phyloP scores from a whole-genome alignment of 1,140 invertebrate genomes.

The Brachionus manjavacas region DNA sequence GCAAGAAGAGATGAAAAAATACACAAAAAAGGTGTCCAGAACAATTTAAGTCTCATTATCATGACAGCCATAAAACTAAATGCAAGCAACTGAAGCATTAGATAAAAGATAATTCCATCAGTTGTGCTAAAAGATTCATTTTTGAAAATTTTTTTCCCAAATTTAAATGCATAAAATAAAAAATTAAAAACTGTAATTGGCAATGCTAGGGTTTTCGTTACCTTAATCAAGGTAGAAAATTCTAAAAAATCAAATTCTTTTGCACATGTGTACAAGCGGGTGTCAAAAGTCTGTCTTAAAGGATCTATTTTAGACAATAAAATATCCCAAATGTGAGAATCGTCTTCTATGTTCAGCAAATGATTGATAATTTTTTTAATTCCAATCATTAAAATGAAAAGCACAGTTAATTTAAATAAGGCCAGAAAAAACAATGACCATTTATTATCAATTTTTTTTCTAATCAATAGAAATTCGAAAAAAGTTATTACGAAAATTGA shows the following conservation, averaged over 20 bases:
- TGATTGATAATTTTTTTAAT: slow-evolving; percentile 44
- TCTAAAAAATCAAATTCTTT: slow-evolving; percentile 75
- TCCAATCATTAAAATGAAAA: neutral
- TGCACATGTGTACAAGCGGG: slow-evolving; percentile 75
- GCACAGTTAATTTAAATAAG: slow-evolving; percentile 22
- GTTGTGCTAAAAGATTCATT: neutral
- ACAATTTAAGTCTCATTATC: slow-evolving; percentile 77
- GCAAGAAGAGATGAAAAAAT: slow-evolving; percentile 65
- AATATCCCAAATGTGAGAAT: slow-evolving; percentile 73
- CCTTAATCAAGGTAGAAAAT: slow-evolving; percentile 49
- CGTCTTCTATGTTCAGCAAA: neutral
- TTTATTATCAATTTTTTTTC: neutral
- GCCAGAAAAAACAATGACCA: neutral
- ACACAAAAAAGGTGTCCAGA: slow-evolving; percentile 75
- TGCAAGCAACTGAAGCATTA: slow-evolving; percentile 65
- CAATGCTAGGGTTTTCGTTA: slow-evolving; percentile 13
- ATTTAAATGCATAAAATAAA: slow-evolving; percentile 45
- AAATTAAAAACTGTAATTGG: slow-evolving; percentile 45
- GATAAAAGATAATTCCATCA: slow-evolving; percentile 60
- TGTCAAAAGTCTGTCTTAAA: slow-evolving; percentile 59
- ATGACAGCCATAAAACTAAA: slow-evolving; percentile 70
- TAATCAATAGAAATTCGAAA: neutral
- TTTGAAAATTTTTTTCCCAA: slow-evolving; percentile 45
- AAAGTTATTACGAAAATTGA: slow-evolving; percentile 53
- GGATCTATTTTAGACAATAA: slow-evolving; percentile 68